Evolutionary conservation across 2,113 vertebrate species (phyloP).

Genomic region (Heptranchias perlo): DNA sequence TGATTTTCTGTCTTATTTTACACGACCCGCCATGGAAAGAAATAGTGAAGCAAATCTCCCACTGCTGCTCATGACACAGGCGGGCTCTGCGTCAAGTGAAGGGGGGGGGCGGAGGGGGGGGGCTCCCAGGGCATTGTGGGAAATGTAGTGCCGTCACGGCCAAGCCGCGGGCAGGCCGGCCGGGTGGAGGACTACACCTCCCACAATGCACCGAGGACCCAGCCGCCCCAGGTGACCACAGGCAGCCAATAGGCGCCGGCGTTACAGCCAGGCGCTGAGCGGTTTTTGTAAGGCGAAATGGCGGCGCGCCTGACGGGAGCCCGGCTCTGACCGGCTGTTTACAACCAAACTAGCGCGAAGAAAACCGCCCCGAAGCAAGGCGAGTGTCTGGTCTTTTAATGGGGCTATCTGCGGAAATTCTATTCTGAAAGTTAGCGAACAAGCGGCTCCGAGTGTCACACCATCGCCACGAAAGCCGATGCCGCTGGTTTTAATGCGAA

Average conservation of each 20-base stretch:
- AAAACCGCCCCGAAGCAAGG: background rate
- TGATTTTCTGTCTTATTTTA: too few species aligned
- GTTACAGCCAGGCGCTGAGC: conserved; percentile 43
- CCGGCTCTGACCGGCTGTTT: background rate
- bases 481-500: background rate
- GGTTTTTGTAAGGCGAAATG: conserved; percentile 46
- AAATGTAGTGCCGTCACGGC: background rate
- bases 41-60: too few species aligned
- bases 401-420: background rate
- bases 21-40: too few species aligned
- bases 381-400: background rate
- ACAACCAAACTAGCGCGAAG: background rate
- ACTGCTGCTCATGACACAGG: too few species aligned
- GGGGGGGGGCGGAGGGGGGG: too few species aligned
- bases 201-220: too few species aligned
- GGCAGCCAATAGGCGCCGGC: conserved; percentile 41
- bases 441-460: background rate
- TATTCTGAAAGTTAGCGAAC: background rate
- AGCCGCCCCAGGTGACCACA: background rate
- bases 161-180: too few species aligned
- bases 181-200: background rate
- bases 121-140: background rate
- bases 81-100: too few species aligned
- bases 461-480: background rate
- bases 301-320: conserved; percentile 36